Base-by-base conservation (phyloP, 2,113 vertebrate genomes). In the Enhydra lutris region DNA sequence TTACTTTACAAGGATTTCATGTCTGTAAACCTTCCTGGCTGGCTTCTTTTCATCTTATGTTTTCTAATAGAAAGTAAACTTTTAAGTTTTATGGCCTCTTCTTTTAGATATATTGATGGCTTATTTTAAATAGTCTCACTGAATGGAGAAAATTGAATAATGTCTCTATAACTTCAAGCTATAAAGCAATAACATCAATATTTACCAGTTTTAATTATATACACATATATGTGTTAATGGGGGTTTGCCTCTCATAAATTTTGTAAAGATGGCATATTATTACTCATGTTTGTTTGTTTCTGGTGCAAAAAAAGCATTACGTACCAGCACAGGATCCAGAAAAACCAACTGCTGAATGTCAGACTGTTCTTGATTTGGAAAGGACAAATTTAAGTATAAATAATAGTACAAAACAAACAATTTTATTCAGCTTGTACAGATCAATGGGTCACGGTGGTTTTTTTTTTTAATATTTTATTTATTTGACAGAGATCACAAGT, bases 51-150 rank as follows among this genome's bases (percentile, higher is more conserved):
- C 69, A 89, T 57, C 42, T 29, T 80, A 23, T 21, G 23, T 93
- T 96, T 95, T 79, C 81, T 97, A 95, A 83, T 45, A 92, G 94
- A 34, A 89, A 93, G 57, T 85, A n/a, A 95, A 47, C 61, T 47
- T 81, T 97, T 91, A 87, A 97, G 87, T 91, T 80, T 92, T 59
- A 59, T 78, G 80, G 26, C 10, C 95, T 92, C 63, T 95, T 92
- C 83, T 92, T 96, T 96, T 95, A 96, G 52, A 50, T 83, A 73
- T 34, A 73, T 45, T 87, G 26, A 73, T 86, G 82, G 11, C 31
- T 96, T 92, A 81, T 36, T 95, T 86, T 97, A 92, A 81, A 85
- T 8, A 94, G 15, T 39, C 63, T 86, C 45, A 74, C 24, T 78
- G 24, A 96, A 83, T 24, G 45, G 45, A 92, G 42, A 94, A 97